These are phyloP conservation scores for Fregetta grallaria DNA, from an alignment of 2,113 vertebrate species.

Conservation along the genomic window DNA sequence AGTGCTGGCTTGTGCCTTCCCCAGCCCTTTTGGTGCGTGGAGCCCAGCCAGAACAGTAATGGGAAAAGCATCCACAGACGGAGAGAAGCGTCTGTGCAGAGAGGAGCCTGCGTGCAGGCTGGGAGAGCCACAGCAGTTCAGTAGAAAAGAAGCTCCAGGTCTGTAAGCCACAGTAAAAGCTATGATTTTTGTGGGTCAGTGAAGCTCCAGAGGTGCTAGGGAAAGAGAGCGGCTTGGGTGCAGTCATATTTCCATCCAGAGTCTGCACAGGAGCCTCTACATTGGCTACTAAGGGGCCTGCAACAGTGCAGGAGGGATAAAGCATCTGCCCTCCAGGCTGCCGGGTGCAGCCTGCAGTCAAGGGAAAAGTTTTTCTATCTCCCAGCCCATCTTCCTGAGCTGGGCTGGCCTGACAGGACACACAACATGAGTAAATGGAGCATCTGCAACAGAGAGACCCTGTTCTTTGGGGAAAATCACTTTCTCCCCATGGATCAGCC, in stretches of 20 bases:
- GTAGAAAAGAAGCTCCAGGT: neutral
- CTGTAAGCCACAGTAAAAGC: neutral
- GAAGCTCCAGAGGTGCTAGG: neutral
- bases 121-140: accelerated
- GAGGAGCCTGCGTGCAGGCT: neutral
- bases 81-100: neutral
- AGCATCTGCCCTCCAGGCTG: neutral
- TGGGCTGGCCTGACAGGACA: neutral
- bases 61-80: constrained; percentile 38
- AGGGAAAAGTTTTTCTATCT: neutral
- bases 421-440: neutral
- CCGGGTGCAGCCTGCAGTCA: accelerated
- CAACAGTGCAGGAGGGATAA: neutral
- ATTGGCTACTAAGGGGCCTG: neutral
- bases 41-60: constrained; percentile 50
- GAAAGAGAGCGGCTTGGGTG: neutral
- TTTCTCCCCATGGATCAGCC: neutral
- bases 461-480: neutral
- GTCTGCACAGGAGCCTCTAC: neutral
- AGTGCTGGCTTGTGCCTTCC: constrained; percentile 26
- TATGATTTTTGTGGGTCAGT: neutral
- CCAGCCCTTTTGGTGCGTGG: constrained; percentile 10
- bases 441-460: neutral
- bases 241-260: neutral
- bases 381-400: neutral